Percentiles rank a stretch among this genome's conserved stretches.
Evolutionary conservation across 2,888 invertebrate genomes (phyloP).

Genomic region (Saturnia japonica): DNA sequence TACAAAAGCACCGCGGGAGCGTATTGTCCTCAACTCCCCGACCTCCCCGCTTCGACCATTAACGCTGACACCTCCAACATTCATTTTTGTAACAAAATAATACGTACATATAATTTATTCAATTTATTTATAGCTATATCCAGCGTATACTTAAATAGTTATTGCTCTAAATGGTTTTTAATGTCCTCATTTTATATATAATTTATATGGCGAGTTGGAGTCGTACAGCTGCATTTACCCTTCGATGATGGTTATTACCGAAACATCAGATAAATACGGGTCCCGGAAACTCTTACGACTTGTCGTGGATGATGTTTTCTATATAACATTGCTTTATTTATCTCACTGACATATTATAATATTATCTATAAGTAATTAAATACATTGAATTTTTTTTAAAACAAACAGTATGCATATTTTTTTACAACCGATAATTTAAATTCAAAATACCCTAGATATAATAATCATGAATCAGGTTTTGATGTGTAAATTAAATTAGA

Average conservation of each 20-base stretch:
- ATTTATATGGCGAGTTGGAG: conserved; percentile 62
- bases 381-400: not conserved
- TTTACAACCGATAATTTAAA: too few species aligned
- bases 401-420: too few species aligned
- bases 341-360: conserved; percentile 7
- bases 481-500: too few species aligned
- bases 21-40: conserved; percentile 68
- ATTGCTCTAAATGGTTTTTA: conserved; percentile 80
- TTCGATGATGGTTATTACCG: conserved; percentile 71
- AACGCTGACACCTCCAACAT: conserved; percentile 76
- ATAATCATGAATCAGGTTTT: too few species aligned
- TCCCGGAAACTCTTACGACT: conserved; percentile 59
- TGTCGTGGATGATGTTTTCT: conserved; percentile 41
- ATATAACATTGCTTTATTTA: conserved; percentile 26
- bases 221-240: conserved; percentile 74
- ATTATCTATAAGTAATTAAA: not conserved
- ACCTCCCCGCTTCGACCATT: conserved; percentile 69
- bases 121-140: conserved; percentile 71
- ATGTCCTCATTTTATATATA: conserved; percentile 77
- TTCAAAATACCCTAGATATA: too few species aligned
- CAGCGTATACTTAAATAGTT: conserved; percentile 61
- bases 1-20: conserved; percentile 78
- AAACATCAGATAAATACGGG: conserved; percentile 64
- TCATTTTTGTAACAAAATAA: conserved; percentile 74
- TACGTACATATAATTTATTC: conserved; percentile 70